phyloP scores from a whole-genome alignment of 2,888 invertebrate species.

The Pteria penguin region DNA sequence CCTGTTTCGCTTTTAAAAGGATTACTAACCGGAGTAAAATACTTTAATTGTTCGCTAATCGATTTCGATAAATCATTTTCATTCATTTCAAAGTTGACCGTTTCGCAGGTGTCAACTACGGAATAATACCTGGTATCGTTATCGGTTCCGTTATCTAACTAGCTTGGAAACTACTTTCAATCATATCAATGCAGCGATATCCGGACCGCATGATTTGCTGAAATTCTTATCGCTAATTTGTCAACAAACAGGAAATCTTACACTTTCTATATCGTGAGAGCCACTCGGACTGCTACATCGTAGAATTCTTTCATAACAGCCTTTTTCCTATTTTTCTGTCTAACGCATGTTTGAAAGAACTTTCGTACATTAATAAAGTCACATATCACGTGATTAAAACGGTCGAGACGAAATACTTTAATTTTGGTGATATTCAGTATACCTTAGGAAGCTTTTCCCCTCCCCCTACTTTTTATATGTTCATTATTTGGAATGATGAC shows the following conservation, averaged over 20 bases:
- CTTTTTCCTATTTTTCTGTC: too few species aligned
- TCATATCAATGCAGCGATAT: not conserved
- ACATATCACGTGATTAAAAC: too few species aligned
- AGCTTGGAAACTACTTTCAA: not conserved
- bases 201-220: not conserved
- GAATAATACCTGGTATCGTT: not conserved
- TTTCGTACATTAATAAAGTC: too few species aligned
- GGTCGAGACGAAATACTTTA: too few species aligned
- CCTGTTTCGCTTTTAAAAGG: not conserved
- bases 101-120: not conserved
- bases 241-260: not conserved
- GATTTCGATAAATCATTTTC: not conserved
- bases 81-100: not conserved
- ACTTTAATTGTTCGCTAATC: not conserved
- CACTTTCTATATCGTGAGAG: too few species aligned
- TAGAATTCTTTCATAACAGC: too few species aligned
- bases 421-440: too few species aligned
- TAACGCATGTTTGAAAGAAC: too few species aligned
- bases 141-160: not conserved
- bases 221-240: not conserved
- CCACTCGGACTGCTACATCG: too few species aligned
- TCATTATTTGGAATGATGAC: too few species aligned
- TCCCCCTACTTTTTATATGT: too few species aligned
- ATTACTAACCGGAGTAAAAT: not conserved
- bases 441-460: too few species aligned